A percentile compares a stretch with the other conserved stretches of the same genome.
Conservation (phyloP, 2,113 vertebrate genomes). For the Daubentonia madagascariensis region DNA sequence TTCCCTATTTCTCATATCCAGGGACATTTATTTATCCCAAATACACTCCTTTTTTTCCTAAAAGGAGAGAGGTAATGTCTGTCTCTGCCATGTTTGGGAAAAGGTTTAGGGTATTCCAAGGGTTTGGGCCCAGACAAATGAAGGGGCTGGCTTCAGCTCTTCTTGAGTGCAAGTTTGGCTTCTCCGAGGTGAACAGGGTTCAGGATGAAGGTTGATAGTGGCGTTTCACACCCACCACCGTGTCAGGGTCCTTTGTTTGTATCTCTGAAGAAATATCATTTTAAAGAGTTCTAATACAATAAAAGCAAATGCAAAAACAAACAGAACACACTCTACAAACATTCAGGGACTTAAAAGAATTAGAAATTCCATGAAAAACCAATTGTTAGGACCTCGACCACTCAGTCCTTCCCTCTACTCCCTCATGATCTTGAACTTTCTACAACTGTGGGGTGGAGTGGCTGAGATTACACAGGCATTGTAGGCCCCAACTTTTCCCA, state of each 20-base stretch:
- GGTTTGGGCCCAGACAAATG: not conserved
- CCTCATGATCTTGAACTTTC: not conserved
- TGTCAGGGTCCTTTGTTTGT: not conserved
- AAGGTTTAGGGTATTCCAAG: not conserved
- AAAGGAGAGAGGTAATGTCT: not conserved
- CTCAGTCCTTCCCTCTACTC: not conserved
- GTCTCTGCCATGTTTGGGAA: not conserved
- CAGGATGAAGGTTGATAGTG: not conserved
- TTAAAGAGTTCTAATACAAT: not conserved
- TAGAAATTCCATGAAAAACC: constrained; percentile 49
- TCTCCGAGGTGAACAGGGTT: not conserved
- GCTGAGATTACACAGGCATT: not conserved
- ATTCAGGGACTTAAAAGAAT: constrained; percentile 69
- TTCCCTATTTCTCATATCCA: not conserved
- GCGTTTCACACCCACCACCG: not conserved
- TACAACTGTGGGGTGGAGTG: not conserved
- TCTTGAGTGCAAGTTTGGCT: not conserved
- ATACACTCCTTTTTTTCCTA: not conserved
- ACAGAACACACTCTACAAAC: constrained; percentile 77
- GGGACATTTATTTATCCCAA: not conserved
- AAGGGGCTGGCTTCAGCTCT: not conserved
- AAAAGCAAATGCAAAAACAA: not conserved
- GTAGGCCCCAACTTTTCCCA: not conserved
- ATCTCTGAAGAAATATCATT: not conserved
- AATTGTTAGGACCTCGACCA: not conserved